phyloP scores from a whole-genome alignment of 2,888 invertebrate species.

The Aporophyla nigra region DNA sequence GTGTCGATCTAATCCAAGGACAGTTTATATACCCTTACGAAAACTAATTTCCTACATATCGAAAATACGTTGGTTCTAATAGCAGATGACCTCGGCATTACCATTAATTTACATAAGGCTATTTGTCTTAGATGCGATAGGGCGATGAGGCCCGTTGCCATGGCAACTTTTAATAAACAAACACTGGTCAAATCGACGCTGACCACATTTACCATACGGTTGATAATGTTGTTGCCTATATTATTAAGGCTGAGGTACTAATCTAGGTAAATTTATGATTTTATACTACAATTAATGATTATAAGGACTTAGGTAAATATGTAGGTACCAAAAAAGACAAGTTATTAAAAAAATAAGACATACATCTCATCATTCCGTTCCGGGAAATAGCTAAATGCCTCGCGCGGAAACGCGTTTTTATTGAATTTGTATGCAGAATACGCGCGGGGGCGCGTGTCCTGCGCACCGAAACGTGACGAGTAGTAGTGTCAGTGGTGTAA shows the following conservation, averaged over 20 bases:
- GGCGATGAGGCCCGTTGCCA: conserved; percentile 60
- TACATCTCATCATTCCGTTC: too few species aligned
- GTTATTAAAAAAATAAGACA: too few species aligned
- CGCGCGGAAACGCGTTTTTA: too few species aligned
- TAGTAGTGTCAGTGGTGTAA: too few species aligned
- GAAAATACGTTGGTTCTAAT: conserved; percentile 14
- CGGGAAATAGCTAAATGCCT: too few species aligned
- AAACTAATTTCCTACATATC: conserved; percentile 2
- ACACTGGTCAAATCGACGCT: conserved; percentile 24
- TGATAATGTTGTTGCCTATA: not conserved
- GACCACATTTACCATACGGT: not conserved
- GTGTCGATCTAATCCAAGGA: not conserved
- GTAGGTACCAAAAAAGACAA: not conserved
- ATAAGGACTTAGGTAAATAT: not conserved
- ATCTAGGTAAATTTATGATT: not conserved
- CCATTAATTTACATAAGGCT: conserved; percentile 62
- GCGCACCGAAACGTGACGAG: too few species aligned
- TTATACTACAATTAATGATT: not conserved
- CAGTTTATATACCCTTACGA: conserved; percentile 1
- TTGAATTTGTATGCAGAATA: too few species aligned
- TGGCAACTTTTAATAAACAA: conserved; percentile 70
- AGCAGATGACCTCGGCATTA: conserved; percentile 53
- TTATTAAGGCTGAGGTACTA: not conserved
- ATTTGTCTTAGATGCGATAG: conserved; percentile 61
- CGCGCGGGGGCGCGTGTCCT: too few species aligned